phyloP scores from a whole-genome alignment of 2,113 vertebrate species.

The Piaya cayana region DNA sequence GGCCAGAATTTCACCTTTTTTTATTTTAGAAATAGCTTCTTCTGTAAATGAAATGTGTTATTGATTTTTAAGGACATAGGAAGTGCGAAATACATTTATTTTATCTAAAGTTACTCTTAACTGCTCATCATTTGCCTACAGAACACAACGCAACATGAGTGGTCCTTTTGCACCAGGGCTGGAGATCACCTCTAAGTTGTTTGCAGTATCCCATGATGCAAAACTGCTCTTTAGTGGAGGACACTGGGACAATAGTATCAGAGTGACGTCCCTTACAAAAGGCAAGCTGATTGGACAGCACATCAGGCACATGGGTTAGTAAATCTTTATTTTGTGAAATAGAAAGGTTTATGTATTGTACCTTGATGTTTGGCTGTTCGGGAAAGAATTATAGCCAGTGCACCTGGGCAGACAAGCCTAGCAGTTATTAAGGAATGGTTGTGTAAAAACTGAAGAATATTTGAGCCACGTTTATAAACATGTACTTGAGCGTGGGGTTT shows the following conservation, averaged over 20 bases:
- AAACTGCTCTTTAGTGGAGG: slow-evolving; percentile 96
- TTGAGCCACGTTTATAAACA: background rate
- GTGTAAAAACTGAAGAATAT: background rate
- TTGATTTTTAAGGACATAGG: background rate
- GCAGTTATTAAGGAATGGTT: background rate
- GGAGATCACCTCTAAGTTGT: slow-evolving; percentile 85
- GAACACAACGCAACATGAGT: slow-evolving; percentile 87
- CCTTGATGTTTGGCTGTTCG: background rate
- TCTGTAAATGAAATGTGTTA: background rate
- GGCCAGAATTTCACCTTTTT: background rate
- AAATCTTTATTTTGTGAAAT: background rate
- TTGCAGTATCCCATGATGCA: slow-evolving; percentile 94
- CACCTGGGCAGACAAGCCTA: background rate
- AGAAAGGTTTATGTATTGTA: background rate
- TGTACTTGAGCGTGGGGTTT: background rate
- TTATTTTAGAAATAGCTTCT: background rate
- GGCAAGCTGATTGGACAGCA: slow-evolving; percentile 90
- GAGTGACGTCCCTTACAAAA: slow-evolving; percentile 91
- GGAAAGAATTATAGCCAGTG: background rate
- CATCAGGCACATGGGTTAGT: slow-evolving; percentile 94
- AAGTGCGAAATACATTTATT: background rate
- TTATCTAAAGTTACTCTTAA: background rate
- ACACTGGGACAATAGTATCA: slow-evolving; percentile 96
- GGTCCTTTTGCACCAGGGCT: slow-evolving; percentile 92
- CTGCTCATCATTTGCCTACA: slow-evolving; percentile 59